These are phyloP conservation scores for Stegodyphus dumicola DNA, from an alignment of 1,140 invertebrate species.

Conservation along the genomic window DNA sequence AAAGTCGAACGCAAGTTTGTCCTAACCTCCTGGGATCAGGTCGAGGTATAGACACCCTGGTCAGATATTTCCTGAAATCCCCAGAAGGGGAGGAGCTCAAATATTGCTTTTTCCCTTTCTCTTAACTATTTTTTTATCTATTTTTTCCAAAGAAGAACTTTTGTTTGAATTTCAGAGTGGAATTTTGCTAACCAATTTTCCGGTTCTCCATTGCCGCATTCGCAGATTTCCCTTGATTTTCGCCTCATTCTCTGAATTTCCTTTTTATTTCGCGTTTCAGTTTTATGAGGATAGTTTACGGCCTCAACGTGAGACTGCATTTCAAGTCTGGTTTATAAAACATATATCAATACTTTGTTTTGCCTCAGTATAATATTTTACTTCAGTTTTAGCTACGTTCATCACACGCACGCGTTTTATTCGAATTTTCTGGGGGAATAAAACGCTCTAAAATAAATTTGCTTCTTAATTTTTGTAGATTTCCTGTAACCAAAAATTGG, in stretches of 20 bases:
- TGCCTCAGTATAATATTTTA: no score
- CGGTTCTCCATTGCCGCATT: no score
- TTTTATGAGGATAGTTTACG: background rate
- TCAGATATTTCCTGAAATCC: background rate
- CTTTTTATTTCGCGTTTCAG: background rate
- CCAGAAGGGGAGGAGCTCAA: constrained; percentile 39
- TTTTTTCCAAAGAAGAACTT: background rate
- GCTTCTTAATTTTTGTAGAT: no score
- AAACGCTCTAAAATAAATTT: no score
- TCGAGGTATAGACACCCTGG: constrained; percentile 21
- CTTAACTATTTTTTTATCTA: background rate
- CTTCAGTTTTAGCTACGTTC: no score
- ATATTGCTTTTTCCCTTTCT: constrained; percentile 41
- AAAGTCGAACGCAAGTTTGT: constrained; percentile 44
- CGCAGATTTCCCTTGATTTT: background rate
- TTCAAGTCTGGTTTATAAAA: no score
- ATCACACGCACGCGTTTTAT: no score
- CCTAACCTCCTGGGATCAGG: constrained; percentile 15
- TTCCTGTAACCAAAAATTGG: no score
- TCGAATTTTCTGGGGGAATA: no score
- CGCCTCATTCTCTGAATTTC: background rate
- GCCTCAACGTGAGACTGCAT: background rate
- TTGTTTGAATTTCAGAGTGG: constrained; percentile 37
- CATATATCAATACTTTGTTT: no score
- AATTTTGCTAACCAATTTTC: background rate